These are phyloP conservation scores for Geopemphigus sp. DNA, from an alignment of 1,140 invertebrate genomes.

Conservation along the genomic window DNA sequence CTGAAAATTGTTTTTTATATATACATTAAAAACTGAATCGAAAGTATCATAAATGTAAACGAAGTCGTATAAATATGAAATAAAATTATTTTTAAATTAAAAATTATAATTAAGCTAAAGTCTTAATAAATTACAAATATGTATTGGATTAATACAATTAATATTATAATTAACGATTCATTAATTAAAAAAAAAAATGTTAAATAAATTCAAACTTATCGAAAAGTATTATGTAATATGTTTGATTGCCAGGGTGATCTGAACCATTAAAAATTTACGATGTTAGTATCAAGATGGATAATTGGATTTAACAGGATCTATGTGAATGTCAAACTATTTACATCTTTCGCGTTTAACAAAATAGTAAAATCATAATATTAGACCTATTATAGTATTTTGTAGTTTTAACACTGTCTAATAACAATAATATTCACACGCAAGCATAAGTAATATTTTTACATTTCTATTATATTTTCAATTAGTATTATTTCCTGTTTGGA, in stretches of 20 bases:
- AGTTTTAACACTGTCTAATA: background rate
- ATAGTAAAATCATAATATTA: background rate
- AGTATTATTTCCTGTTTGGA: background rate
- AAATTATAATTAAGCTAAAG: too few relatives aligned
- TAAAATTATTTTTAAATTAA: too few relatives aligned
- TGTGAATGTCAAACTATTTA: background rate
- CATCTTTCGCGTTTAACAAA: background rate
- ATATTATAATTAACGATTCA: too few relatives aligned
- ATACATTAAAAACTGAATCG: too few relatives aligned
- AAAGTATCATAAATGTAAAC: too few relatives aligned
- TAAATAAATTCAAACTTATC: too few relatives aligned
- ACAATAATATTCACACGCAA: background rate
- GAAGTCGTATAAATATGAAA: too few relatives aligned
- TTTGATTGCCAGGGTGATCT: background rate
- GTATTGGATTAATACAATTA: too few relatives aligned
- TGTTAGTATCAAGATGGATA: constrained; percentile 1
- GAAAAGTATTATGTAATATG: background rate
- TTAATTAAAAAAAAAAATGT: too few relatives aligned
- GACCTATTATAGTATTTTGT: background rate
- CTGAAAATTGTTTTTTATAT: too few relatives aligned
- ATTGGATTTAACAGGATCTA: background rate
- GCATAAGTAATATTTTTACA: constrained; percentile 2
- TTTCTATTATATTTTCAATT: background rate
- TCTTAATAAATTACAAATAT: too few relatives aligned
- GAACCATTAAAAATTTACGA: background rate